These are phyloP conservation scores for Xiphophorus maculatus DNA, from an alignment of 2,113 vertebrate species.

Conservation along the genomic window DNA sequence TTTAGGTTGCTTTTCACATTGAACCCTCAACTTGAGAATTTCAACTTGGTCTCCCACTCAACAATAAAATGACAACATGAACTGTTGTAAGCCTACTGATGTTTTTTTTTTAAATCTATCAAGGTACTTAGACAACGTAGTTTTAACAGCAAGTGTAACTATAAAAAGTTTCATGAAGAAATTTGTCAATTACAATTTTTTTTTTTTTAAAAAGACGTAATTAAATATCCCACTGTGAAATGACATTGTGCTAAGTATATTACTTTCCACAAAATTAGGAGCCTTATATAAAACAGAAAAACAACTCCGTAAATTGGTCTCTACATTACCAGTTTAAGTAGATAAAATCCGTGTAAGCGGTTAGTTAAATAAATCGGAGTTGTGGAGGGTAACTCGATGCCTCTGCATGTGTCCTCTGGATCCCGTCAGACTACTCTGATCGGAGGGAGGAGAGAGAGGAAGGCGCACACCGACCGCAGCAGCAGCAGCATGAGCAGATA, in stretches of 20 bases:
- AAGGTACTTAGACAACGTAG: too few relatives aligned
- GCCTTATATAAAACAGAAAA: background rate
- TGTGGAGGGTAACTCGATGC: conserved; percentile 49
- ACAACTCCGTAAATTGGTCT: background rate
- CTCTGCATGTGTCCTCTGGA: conserved; percentile 46
- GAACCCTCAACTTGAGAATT: too few relatives aligned
- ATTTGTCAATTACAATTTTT: background rate
- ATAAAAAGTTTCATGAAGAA: background rate
- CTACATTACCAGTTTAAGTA: background rate
- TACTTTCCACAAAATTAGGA: background rate
- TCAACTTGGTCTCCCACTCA: background rate
- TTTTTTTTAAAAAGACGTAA: background rate
- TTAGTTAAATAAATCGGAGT: background rate
- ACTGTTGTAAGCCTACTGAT: too few relatives aligned
- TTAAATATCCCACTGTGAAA: background rate
- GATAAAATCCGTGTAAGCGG: background rate
- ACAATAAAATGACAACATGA: background rate
- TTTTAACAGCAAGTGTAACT: background rate
- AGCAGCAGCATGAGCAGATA: conserved; percentile 31
- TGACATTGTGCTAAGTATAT: background rate
- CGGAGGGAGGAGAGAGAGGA: conserved; percentile 47
- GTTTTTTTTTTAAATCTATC: too few relatives aligned
- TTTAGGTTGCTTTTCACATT: too few relatives aligned
- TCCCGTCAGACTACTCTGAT: conserved; percentile 21
- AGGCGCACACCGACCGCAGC: conserved; percentile 17